A percentile compares a stretch with the other conserved stretches of the same genome.
These are phyloP conservation scores for Alviniconcha marisindica DNA, from an alignment of 1,140 invertebrate genomes.

Conservation along the genomic window DNA sequence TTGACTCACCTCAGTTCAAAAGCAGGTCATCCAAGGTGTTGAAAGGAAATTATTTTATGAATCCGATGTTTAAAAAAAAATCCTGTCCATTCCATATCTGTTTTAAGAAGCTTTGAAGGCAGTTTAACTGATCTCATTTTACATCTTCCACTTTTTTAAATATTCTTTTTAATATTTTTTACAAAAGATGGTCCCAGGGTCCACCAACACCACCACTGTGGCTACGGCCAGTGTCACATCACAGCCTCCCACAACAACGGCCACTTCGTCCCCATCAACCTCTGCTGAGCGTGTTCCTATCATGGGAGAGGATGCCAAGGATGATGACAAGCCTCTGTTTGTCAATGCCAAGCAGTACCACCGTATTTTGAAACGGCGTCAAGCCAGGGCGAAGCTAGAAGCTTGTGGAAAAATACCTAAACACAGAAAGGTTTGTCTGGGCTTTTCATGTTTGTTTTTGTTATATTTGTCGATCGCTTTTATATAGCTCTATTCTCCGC, in stretches of 20 bases:
- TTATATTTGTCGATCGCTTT: too few relatives aligned
- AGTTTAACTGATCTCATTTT: neutral
- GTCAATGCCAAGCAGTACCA: slow-evolving; percentile 96
- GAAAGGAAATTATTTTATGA: too few relatives aligned
- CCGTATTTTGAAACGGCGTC: slow-evolving; percentile 74
- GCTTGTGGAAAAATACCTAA: slow-evolving; percentile 93
- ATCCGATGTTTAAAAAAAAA: too few relatives aligned
- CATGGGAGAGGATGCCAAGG: slow-evolving; percentile 71
- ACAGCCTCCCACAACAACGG: slow-evolving; percentile 17
- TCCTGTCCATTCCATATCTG: too few relatives aligned
- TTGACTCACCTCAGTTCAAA: too few relatives aligned
- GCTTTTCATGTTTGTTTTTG: too few relatives aligned
- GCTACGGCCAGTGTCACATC: neutral
- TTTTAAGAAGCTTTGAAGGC: neutral
- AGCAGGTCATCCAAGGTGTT: too few relatives aligned
- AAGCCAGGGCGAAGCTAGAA: slow-evolving; percentile 74
- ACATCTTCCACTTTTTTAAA: neutral
- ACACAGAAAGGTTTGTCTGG: slow-evolving; percentile 85
- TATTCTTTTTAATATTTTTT: slow-evolving; percentile 58
- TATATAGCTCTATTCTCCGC: too few relatives aligned
- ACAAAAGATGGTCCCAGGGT: slow-evolving; percentile 82
- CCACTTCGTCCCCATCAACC: slow-evolving; percentile 34
- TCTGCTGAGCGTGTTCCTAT: slow-evolving; percentile 81
- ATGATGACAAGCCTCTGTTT: slow-evolving; percentile 87
- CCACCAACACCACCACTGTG: slow-evolving; percentile 71